Base-by-base conservation (phyloP, 2,888 invertebrate species). In the Troilus luridus region DNA sequence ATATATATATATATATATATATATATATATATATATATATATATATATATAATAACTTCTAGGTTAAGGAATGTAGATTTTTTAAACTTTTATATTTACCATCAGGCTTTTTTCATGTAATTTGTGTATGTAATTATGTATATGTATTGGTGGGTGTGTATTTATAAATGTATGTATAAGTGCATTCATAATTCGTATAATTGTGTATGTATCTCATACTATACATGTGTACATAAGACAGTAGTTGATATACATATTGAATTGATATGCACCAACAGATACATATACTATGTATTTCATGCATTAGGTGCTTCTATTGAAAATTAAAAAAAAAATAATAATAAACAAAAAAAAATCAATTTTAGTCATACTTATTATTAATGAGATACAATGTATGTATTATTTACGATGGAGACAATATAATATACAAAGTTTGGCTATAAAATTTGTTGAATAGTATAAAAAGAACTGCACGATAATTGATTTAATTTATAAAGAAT, bases 11-110 rank as follows among this genome's bases (percentile, higher is more conserved):
- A 88, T 27, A 41, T 89, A 62, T 88, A 67, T 72, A 67, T 72
- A 58, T 59, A 81, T 81, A 77, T 81, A n/a, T 59, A 90, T 90
- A 81, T 64, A 88, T 88, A 90, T 54, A 88, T 17, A 24, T 27
- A 88, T 27, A 41, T 89, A 62, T 90, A 91, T 91, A 88, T 88
- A 90, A 88, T 14, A 91, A 67, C 59, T 89, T 91, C 91, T 91
- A 91, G 64, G 77, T 88, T 92, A 91, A 92, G 91, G 90, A 85
- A 91, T 58, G 92, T 92, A 92, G 92, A 92, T 92, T 92, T 92
- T 92, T 92, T 92, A 92, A 92, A 91, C 91, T 92, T 92, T 92
- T 92, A 92, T 92, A 92, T 91, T 91, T 92, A 91, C 92, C 92
- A 91, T 92, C 91, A 91, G 91, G 91, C 91, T 91, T 92, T 91